phyloP scores from a whole-genome alignment of 2,113 vertebrate genomes.

The Prunella fulvescens region DNA sequence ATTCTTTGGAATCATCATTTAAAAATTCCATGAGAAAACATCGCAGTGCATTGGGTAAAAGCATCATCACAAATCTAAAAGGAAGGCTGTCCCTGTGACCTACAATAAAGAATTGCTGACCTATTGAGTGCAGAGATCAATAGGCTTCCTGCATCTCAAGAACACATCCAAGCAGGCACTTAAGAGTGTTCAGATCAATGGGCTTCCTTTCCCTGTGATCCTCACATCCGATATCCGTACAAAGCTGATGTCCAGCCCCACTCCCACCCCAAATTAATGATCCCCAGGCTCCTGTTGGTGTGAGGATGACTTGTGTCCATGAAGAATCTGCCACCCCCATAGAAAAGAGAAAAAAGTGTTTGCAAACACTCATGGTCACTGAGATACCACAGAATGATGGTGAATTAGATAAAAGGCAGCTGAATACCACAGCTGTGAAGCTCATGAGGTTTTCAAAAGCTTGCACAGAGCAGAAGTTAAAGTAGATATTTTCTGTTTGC shows the following conservation, averaged over 20 bases:
- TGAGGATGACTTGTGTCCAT: neutral
- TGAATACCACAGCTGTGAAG: neutral
- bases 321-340: neutral
- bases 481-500: neutral
- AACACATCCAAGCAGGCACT: neutral
- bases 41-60: neutral
- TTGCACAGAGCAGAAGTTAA: neutral
- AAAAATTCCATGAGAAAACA: neutral
- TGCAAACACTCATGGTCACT: neutral
- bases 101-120: neutral
- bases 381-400: neutral
- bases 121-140: neutral
- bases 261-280: neutral
- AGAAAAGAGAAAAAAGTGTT: neutral
- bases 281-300: neutral
- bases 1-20: neutral
- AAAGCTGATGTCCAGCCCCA: neutral
- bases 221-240: accelerated
- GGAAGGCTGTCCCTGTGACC: neutral
- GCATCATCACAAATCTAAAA: neutral
- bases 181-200: neutral
- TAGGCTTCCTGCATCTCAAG: neutral
- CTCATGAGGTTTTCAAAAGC: neutral
- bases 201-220: neutral
- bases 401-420: neutral